Percentiles rank a stretch among this genome's conserved stretches.
These are phyloP conservation scores for Phrynosoma platyrhinos DNA, from an alignment of 2,113 vertebrate species.

Conservation along the genomic window DNA sequence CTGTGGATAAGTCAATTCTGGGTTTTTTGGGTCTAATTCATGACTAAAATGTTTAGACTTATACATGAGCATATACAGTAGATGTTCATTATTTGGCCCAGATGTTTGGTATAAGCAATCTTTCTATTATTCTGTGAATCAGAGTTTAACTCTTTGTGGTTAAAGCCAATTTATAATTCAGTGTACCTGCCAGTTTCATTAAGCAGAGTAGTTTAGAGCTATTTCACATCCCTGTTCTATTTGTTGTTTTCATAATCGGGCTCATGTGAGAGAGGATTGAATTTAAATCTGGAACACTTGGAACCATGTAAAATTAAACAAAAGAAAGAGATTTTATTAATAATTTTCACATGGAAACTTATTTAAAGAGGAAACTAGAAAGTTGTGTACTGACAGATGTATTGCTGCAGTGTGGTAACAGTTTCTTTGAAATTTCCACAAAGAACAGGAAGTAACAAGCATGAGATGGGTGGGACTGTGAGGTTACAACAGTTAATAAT, in stretches of 20 bases:
- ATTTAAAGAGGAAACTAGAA: conserved; percentile 65
- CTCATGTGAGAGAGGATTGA: conserved; percentile 6
- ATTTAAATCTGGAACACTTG: conserved; percentile 25
- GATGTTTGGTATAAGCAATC: not conserved
- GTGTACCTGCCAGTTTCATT: not conserved
- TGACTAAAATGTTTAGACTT: too few relatives aligned
- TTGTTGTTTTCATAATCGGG: not conserved
- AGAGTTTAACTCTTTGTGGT: not conserved
- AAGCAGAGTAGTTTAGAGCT: not conserved
- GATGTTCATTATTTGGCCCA: not conserved
- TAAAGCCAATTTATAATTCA: not conserved
- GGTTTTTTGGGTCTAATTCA: too few relatives aligned
- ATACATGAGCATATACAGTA: too few relatives aligned
- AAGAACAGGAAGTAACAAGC: conserved; percentile 82
- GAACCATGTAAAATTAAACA: conserved; percentile 26
- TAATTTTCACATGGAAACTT: conserved; percentile 51
- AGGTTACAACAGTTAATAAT: conserved; percentile 81
- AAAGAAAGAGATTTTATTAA: conserved; percentile 46
- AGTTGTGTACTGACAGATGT: conserved; percentile 66
- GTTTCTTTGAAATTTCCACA: conserved; percentile 83
- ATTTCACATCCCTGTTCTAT: not conserved
- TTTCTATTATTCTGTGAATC: not conserved
- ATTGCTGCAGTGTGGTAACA: conserved; percentile 77
- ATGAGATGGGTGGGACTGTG: conserved; percentile 78
- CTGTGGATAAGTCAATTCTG: too few relatives aligned